A percentile compares a stretch with the other conserved stretches of the same genome.
Conservation (phyloP, 2,113 vertebrate species). For the zebrafish (Danio rerio) region DNA sequence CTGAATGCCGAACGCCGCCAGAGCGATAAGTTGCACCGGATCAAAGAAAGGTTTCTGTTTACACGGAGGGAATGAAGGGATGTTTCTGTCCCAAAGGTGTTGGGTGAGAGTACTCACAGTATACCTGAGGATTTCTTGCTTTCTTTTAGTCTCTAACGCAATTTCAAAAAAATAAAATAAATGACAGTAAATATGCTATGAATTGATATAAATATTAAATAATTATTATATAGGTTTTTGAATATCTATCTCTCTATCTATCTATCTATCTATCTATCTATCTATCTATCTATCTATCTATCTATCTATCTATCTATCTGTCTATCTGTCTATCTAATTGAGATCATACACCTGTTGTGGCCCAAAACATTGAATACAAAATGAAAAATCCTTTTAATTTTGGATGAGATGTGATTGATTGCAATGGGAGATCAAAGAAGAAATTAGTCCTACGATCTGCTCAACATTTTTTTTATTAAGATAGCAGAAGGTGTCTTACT, state of each 20-base stretch:
- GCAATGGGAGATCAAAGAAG: background rate
- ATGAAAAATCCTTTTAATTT: background rate
- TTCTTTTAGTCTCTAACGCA: background rate
- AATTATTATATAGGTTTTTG: too few relatives aligned
- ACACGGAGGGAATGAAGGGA: conserved; percentile 28
- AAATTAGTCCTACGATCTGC: background rate
- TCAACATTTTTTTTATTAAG: background rate
- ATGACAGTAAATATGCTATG: too few relatives aligned
- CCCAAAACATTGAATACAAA: background rate
- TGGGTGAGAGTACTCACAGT: background rate
- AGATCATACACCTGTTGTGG: background rate
- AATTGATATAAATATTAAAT: too few relatives aligned
- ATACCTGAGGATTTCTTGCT: conserved; percentile 5
- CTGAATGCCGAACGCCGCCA: background rate
- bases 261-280: too few relatives aligned
- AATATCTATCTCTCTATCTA: too few relatives aligned
- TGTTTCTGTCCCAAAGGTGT: conserved; percentile 8
- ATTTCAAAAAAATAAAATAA: background rate
- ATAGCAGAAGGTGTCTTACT: background rate
- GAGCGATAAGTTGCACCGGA: conserved; percentile 1
- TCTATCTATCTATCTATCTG: too few relatives aligned
- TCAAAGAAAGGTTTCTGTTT: conserved; percentile 12
- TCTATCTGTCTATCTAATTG: too few relatives aligned
- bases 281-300: too few relatives aligned
- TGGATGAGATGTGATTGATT: background rate